Evolutionary conservation across 2,888 invertebrate genomes (phyloP).

Genomic region (Escarpia spicata): DNA sequence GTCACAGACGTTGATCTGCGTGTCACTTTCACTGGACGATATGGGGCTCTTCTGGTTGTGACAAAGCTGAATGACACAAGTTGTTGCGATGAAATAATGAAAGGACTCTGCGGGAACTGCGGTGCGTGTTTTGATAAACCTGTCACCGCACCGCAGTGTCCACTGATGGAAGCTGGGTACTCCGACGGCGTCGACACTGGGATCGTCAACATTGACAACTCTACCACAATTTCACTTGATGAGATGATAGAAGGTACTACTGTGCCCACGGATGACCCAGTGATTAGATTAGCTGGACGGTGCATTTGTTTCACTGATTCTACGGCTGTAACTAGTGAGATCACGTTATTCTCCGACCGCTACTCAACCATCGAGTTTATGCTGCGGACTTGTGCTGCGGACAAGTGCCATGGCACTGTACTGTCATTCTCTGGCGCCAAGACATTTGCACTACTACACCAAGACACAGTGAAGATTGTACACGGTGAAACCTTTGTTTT

Average conservation of each 20-base stretch:
- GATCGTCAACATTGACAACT: background rate
- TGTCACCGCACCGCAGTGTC: background rate
- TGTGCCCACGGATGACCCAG: background rate
- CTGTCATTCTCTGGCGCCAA: conserved; percentile 38
- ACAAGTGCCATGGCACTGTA: conserved; percentile 39
- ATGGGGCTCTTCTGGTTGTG: background rate
- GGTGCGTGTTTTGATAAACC: background rate
- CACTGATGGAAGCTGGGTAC: background rate
- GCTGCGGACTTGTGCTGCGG: conserved; percentile 37
- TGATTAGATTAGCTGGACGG: conserved; percentile 30
- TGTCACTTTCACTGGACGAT: background rate
- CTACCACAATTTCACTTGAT: background rate
- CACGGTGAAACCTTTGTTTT: conserved; percentile 21
- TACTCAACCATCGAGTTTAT: conserved; percentile 41
- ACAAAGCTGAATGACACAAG: background rate
- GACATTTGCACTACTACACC: conserved; percentile 37
- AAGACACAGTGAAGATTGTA: conserved; percentile 27
- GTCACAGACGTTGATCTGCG: conserved; percentile 1
- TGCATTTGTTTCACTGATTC: conserved; percentile 39
- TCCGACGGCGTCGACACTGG: conserved; percentile 26
- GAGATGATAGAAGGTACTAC: background rate
- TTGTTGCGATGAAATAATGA: background rate
- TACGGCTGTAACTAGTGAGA: conserved; percentile 34
- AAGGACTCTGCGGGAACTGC: background rate
- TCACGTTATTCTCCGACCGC: conserved; percentile 29